Base-by-base conservation (phyloP, 1,140 invertebrate species). In the Chlorops oryzae region DNA sequence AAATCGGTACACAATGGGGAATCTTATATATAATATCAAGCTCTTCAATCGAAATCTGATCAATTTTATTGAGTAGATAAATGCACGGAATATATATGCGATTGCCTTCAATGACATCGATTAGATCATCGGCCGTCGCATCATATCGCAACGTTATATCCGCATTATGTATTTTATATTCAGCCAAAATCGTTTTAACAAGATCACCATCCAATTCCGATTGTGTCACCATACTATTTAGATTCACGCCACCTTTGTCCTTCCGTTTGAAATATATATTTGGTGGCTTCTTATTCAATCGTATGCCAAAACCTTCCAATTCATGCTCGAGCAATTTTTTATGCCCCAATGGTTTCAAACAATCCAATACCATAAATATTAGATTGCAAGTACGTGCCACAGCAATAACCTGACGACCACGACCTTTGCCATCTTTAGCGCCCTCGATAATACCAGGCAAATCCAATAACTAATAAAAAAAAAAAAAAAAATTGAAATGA, bases 371-470 rank as follows among this genome's bases (percentile, higher is more conserved):
- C 69, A 99, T 97, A 67, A 98, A 98, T 63, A 99, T 96, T 2
- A 99, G 80, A 73, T 91, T 94, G 70, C 96, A 99, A 0, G 97
- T 99, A 53, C 96, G 79, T 1, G 97, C 97, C 1, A 99, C 97
- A 22, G 97, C 96, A 69, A 99, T 99, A 5, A 99, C 97, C 79
- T 99, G 97, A 62, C 96, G 82, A 80, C 97, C 96, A 39, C 69
- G 68, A 66, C 69, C 69, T 55, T 72, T 72, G 37, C 90, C 90
- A 73, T 99, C 97, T 73, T 99, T 99, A n/a, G 97, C 97, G 58
- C 97, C 97, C 79, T 99, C 97, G 70, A 99, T 99, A 73, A 99
- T 99, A 78, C 97, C 97, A 54, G 97, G 97, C 53, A 99, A 80
- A 86, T 99, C 97, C 3, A 99, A 77, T 21, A 99, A 75, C 56